Percentiles rank a stretch among this genome's conserved stretches.
Conservation (phyloP, 2,113 vertebrate genomes). For the Cottus gobio region DNA sequence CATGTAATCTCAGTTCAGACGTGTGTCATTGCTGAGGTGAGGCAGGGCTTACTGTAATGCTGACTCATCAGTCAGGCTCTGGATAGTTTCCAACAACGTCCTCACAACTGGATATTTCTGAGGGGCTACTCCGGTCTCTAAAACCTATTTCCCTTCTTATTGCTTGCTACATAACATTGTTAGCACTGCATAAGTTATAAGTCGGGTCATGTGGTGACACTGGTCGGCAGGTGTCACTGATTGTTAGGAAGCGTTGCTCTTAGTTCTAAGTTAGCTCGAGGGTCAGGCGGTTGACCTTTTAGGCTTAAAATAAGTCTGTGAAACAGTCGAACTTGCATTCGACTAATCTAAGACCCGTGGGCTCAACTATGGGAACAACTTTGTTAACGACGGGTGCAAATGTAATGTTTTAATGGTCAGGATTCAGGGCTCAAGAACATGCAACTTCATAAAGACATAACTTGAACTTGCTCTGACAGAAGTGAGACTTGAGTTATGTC, state of each 20-base stretch:
- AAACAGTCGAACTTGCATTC: background rate
- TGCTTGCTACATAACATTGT: background rate
- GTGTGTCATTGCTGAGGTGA: background rate
- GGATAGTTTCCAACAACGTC: background rate
- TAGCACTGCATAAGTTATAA: background rate
- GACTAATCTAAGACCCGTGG: background rate
- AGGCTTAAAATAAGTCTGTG: background rate
- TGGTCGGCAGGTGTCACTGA: background rate
- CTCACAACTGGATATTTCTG: background rate
- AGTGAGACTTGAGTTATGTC: background rate
- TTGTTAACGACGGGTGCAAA: background rate
- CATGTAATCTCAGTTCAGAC: background rate
- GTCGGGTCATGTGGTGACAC: background rate
- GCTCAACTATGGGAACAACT: background rate
- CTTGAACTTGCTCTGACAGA: background rate
- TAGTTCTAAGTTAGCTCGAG: background rate
- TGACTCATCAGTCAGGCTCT: background rate
- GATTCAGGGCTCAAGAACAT: background rate
- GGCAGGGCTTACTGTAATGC: background rate
- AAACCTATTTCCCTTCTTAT: background rate
- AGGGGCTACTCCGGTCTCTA: background rate
- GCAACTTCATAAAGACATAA: background rate
- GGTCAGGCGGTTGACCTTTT: background rate
- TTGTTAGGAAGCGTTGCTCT: background rate
- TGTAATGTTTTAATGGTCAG: background rate